Percentiles rank a stretch among this genome's conserved stretches.
phyloP scores from a whole-genome alignment of 2,888 invertebrate genomes.

The Alcis repandata region DNA sequence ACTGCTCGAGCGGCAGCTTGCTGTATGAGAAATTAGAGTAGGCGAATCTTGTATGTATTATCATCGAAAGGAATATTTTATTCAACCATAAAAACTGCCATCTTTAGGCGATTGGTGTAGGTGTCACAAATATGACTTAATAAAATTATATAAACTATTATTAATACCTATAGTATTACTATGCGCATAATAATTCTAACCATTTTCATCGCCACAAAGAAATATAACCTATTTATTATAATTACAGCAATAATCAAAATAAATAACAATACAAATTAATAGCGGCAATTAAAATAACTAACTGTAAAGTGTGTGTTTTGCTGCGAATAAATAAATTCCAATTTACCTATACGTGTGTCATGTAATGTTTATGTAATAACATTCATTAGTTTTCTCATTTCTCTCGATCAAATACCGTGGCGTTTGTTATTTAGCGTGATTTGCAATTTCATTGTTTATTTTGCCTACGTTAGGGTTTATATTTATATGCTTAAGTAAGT shows the following conservation, averaged over 20 bases:
- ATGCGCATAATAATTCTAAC: slow-evolving; percentile 6
- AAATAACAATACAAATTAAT: slow-evolving; percentile 16
- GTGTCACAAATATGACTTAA: neutral
- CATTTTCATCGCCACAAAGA: slow-evolving; percentile 10
- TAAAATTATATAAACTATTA: neutral
- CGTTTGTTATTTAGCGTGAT: slow-evolving; percentile 19
- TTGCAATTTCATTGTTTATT: slow-evolving; percentile 6
- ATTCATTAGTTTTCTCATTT: slow-evolving; percentile 34
- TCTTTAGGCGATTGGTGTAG: too few relatives aligned
- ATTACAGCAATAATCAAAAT: slow-evolving; percentile 14
- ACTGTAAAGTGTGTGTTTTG: slow-evolving; percentile 22
- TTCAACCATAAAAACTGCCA: too few relatives aligned
- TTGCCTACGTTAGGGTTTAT: neutral
- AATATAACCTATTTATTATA: slow-evolving; percentile 12
- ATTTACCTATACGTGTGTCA: slow-evolving; percentile 30
- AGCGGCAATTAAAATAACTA: slow-evolving; percentile 20
- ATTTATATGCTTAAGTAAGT: too few relatives aligned
- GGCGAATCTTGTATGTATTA: neutral
- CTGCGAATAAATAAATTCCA: slow-evolving; percentile 14
- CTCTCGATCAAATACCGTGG: slow-evolving; percentile 18
- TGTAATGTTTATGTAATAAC: slow-evolving; percentile 31
- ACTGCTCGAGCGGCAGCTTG: neutral
- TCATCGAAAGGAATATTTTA: too few relatives aligned
- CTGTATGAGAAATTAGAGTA: slow-evolving; percentile 15
- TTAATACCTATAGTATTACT: neutral